Percentiles rank a stretch among this genome's conserved stretches.
Evolutionary conservation across 2,797 vertebrate genomes (phyloP).

Genomic region (Gallinago stenura): DNA sequence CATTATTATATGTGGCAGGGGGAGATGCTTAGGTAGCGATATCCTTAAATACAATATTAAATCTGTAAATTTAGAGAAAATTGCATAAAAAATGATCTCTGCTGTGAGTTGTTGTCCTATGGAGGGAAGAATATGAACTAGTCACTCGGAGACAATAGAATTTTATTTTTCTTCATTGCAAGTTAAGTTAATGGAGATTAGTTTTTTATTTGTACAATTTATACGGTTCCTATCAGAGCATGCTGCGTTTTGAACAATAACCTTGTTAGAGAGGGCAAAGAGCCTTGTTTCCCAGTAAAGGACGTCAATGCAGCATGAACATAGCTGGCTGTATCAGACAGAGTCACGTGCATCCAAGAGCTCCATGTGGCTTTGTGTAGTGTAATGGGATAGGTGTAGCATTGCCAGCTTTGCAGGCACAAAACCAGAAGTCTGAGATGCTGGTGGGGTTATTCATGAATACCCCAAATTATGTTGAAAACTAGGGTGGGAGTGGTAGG

Average conservation of each 20-base stretch:
- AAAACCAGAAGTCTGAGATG: background rate
- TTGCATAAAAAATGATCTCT: background rate
- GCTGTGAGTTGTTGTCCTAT: background rate
- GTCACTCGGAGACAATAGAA: background rate
- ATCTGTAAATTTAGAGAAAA: background rate
- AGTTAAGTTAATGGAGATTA: background rate
- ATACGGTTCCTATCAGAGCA: accelerated
- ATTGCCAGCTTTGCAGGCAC: background rate
- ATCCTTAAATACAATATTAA: background rate
- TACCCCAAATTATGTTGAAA: background rate
- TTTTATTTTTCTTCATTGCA: background rate
- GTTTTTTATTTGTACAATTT: accelerated
- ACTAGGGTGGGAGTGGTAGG: background rate
- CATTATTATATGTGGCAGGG: background rate
- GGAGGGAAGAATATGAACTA: background rate
- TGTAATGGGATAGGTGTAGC: background rate
- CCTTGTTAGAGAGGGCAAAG: background rate
- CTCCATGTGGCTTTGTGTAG: accelerated
- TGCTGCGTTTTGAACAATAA: background rate
- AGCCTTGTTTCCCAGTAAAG: background rate
- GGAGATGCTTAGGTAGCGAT: background rate
- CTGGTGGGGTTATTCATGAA: background rate
- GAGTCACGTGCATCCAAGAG: background rate
- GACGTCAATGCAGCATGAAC: background rate
- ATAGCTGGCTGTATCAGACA: accelerated